Evolutionary conservation across 1,140 invertebrate genomes (phyloP), one percentile per base, ranked within the genome.

Genomic region (Helicoverpa zea): DNA sequence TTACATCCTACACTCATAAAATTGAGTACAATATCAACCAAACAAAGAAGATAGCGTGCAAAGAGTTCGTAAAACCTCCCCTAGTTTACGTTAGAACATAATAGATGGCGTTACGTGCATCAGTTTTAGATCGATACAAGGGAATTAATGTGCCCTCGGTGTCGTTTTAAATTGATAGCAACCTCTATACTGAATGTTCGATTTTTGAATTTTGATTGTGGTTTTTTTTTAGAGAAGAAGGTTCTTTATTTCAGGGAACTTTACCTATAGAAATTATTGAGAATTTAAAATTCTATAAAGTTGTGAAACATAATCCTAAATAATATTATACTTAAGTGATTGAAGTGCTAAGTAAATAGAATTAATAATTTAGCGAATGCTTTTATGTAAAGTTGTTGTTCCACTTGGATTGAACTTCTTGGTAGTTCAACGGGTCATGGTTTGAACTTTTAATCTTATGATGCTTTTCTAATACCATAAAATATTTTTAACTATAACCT

Each of bases 61-160:
- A 54, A 77, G 51, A 64, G 75, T 77, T 52, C 75, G 47, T 77
- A 77, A 77, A 77, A 77, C 59, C 61, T 77, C 75, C 56, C 61
- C 51, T 51, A 51, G 61, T 77, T 77, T 66, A 64, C 72, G 47
- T 75, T 73, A 54, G 54, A 63, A 23, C 18, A 13, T 76, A 75
- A 88, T 76, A 90, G 88, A 88, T 89, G 89, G 87, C 89, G 88
- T 81, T 89, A 85, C 13, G 12, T 73, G 88, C 83, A 11, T 16
- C 18, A 72, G 70, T 64, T 9, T 14, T 59, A 74, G 56, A 81
- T 79, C 79, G 77, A 81, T 76, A 52, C 12, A n/a, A 47, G 11
- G 35, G n/a, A 70, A 79, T 47, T 59, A 81, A 63, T 56, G 30
- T 75, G 56, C n/a, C 56, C 43, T 10, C 23, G 13, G 29, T n/a